These are phyloP conservation scores for Semaprochilodus insignis DNA, from an alignment of 2,797 vertebrate genomes.

Conservation along the genomic window DNA sequence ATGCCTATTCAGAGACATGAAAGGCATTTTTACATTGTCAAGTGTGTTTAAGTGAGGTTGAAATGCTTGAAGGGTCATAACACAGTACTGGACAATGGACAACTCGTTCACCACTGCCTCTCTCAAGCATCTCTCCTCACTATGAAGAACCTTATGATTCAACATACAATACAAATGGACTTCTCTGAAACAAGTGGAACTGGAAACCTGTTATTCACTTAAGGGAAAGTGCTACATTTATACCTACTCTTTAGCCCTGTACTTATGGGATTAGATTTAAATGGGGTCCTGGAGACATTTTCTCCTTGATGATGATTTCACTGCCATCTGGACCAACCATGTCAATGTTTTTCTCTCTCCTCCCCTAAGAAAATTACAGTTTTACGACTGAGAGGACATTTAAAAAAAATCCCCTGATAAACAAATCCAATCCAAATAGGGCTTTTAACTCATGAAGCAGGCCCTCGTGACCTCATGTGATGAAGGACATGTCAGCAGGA, in stretches of 20 bases:
- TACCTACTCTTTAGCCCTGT: constrained; percentile 11
- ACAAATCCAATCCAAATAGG: too few relatives aligned
- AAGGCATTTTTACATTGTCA: not conserved
- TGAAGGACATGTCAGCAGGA: constrained; percentile 46
- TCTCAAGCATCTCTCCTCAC: not conserved
- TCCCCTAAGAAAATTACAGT: too few relatives aligned
- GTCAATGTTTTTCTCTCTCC: too few relatives aligned
- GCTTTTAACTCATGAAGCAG: constrained; percentile 45
- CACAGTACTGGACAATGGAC: not conserved
- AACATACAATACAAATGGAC: not conserved
- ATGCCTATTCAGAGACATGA: not conserved
- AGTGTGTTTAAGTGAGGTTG: not conserved
- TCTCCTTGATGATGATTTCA: too few relatives aligned
- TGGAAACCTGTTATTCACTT: constrained; percentile 20
- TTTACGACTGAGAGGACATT: too few relatives aligned
- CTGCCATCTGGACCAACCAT: too few relatives aligned
- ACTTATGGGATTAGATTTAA: too few relatives aligned
- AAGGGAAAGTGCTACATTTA: constrained; percentile 50
- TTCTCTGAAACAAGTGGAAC: not conserved
- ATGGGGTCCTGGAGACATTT: too few relatives aligned
- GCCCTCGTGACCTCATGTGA: constrained; percentile 75
- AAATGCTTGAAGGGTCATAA: not conserved
- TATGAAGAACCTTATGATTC: not conserved
- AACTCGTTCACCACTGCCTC: not conserved
- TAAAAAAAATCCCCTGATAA: constrained; percentile 62